A percentile compares a stretch with the other conserved stretches of the same genome.
phyloP scores from a whole-genome alignment of 1,140 invertebrate genomes.

The Teleopsis dalmanni region DNA sequence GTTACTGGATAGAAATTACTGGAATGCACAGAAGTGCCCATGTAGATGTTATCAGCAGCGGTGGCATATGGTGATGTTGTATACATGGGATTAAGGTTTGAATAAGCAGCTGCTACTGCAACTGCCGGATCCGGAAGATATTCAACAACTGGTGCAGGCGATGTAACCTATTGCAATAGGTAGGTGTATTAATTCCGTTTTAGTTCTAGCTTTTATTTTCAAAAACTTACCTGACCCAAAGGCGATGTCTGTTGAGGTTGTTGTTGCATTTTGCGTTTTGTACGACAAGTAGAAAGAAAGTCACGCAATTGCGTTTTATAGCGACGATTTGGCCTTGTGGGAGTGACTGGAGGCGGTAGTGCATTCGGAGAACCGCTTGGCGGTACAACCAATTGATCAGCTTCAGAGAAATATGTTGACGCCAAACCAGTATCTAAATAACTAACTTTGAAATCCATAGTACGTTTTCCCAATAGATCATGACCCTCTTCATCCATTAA shows the following conservation, averaged over 20 bases:
- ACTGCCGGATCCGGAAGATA: slow-evolving; percentile 60
- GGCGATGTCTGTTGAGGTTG: slow-evolving; percentile 46
- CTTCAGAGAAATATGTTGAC: slow-evolving; percentile 81
- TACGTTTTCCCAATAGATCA: slow-evolving; percentile 90
- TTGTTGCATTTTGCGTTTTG: slow-evolving; percentile 72
- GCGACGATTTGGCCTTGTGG: slow-evolving; percentile 71
- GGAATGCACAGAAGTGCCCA: slow-evolving; percentile 55
- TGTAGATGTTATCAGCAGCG: slow-evolving; percentile 60
- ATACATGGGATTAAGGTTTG: slow-evolving; percentile 76
- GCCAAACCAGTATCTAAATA: slow-evolving; percentile 88
- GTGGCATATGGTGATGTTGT: slow-evolving; percentile 51
- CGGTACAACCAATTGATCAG: slow-evolving; percentile 66
- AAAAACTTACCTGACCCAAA: slow-evolving; percentile 41
- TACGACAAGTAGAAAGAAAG: slow-evolving; percentile 84
- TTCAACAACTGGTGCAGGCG: slow-evolving; percentile 52
- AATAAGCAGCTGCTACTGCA: slow-evolving; percentile 68
- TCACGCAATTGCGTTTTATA: slow-evolving; percentile 90
- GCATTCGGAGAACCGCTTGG: slow-evolving; percentile 45
- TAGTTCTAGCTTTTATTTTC: neutral
- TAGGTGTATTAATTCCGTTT: neutral
- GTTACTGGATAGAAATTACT: slow-evolving; percentile 70
- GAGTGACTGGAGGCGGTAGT: slow-evolving; percentile 52
- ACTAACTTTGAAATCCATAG: slow-evolving; percentile 96
- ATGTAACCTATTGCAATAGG: slow-evolving; percentile 23
- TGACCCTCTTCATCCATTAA: slow-evolving; percentile 98